Evolutionary conservation across 1,140 invertebrate species (phyloP).

Genomic region (Saxidomus purpurata): DNA sequence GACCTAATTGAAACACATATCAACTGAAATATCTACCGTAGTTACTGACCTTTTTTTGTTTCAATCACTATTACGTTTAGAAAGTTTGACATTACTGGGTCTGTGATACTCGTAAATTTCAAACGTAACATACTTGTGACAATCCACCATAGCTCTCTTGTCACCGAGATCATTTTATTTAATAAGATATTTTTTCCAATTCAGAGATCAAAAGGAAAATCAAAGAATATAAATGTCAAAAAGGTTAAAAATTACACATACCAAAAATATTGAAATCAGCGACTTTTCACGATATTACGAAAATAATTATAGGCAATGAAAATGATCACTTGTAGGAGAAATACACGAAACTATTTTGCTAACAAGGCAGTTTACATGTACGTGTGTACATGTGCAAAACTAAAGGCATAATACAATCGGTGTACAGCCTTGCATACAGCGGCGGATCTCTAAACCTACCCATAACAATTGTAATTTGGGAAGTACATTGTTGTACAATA

Average conservation of each 20-base stretch:
- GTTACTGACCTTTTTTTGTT: neutral
- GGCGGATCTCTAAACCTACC: too few species aligned
- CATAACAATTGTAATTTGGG: too few species aligned
- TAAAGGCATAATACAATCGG: too few species aligned
- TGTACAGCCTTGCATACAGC: too few species aligned
- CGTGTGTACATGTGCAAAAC: too few species aligned
- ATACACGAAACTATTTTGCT: too few species aligned
- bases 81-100: neutral
- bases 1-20: too few species aligned
- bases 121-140: neutral
- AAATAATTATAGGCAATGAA: neutral
- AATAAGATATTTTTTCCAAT: constrained; percentile 15
- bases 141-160: neutral
- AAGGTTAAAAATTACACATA: neutral
- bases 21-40: too few species aligned
- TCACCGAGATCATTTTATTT: neutral
- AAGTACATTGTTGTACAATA: too few species aligned
- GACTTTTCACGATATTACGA: neutral
- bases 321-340: too few species aligned
- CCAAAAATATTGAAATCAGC: neutral
- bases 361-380: too few species aligned
- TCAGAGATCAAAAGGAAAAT: constrained; percentile 15
- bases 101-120: neutral
- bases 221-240: neutral
- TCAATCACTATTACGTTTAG: neutral